These are phyloP conservation scores for Scopus umbretta DNA, from an alignment of 2,113 vertebrate genomes.

Conservation along the genomic window DNA sequence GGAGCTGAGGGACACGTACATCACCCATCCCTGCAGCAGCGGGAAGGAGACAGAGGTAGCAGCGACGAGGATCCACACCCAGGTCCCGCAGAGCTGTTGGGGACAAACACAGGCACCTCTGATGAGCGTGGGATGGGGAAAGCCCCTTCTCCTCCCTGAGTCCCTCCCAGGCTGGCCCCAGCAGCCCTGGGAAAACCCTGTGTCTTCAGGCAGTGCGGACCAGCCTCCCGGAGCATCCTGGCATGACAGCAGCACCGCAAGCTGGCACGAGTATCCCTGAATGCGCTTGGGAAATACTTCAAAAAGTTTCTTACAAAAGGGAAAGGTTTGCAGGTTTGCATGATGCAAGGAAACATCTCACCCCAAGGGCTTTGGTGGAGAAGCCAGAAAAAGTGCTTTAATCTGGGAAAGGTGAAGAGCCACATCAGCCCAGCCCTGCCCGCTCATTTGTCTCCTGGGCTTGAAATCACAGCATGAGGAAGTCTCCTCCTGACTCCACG, in stretches of 20 bases:
- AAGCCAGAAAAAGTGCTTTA: neutral
- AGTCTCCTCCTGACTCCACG: neutral
- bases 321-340: neutral
- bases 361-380: neutral
- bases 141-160: neutral
- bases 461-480: neutral
- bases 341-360: neutral
- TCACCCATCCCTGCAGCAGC: slow-evolving; percentile 53
- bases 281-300: neutral
- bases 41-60: slow-evolving; percentile 20
- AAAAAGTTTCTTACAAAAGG: neutral
- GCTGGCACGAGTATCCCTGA: neutral
- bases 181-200: neutral
- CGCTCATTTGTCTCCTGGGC: rapidly evolving
- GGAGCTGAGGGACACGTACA: slow-evolving; percentile 51
- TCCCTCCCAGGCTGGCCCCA: rapidly evolving
- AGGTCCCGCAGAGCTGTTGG: neutral
- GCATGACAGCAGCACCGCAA: rapidly evolving
- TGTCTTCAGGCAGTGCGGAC: rapidly evolving
- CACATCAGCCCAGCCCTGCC: neutral
- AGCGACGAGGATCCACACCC: slow-evolving; percentile 40
- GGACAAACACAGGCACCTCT: neutral
- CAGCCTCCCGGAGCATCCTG: rapidly evolving
- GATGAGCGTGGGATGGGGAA: neutral
- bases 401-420: neutral